Conservation (phyloP, 2,888 invertebrate species). For the Leucoptera coffeella region DNA sequence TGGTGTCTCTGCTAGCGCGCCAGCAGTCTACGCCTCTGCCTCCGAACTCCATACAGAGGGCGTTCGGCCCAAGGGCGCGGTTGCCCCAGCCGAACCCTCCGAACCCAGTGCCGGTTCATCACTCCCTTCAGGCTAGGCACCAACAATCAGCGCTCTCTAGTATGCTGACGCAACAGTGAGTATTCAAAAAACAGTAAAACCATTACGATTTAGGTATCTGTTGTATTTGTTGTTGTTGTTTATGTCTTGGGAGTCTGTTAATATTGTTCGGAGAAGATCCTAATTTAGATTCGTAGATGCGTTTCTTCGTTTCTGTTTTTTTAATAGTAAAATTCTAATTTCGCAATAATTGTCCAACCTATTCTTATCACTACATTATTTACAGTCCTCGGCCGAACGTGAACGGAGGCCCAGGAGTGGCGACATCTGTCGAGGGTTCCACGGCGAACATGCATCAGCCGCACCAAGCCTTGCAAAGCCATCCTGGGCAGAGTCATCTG, state of each 20-base stretch:
- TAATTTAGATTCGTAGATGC: not conserved
- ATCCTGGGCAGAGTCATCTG: slow-evolving; percentile 16
- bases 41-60: slow-evolving; percentile 14
- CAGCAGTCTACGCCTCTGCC: slow-evolving; percentile 64
- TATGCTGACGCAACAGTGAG: slow-evolving; percentile 3
- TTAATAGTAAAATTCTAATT: too few species aligned
- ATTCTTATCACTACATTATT: not conserved
- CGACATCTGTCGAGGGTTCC: not conserved
- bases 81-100: slow-evolving; percentile 17
- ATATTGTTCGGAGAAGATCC: not conserved
- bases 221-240: too few species aligned
- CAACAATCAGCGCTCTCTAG: slow-evolving; percentile 10
- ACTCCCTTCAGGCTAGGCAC: slow-evolving; percentile 17
- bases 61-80: slow-evolving; percentile 13
- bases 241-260: too few species aligned
- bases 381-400: slow-evolving; percentile 1
- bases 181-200: too few species aligned
- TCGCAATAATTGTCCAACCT: too few species aligned
- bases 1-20: slow-evolving; percentile 74
- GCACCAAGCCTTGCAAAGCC: slow-evolving; percentile 7
- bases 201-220: too few species aligned
- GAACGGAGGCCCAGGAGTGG: not conserved
- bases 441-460: slow-evolving; percentile 10
- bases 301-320: not conserved
- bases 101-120: slow-evolving; percentile 21